phyloP scores from a whole-genome alignment of 2,113 vertebrate species.

The Climacteris rufus region DNA sequence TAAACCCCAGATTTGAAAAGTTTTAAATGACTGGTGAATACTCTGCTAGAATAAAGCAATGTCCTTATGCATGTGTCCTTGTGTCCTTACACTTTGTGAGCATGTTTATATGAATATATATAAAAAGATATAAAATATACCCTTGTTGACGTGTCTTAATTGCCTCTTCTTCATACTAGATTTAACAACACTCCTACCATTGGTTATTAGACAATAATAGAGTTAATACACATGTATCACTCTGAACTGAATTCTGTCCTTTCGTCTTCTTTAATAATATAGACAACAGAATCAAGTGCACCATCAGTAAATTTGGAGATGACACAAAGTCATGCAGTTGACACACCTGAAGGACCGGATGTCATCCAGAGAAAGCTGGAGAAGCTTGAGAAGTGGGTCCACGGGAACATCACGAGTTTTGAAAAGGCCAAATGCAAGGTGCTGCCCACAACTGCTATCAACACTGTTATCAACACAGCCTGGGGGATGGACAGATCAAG shows the following conservation, averaged over 20 bases:
- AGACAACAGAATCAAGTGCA: not conserved
- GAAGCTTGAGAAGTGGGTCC: not conserved
- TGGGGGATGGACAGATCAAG: too few species aligned
- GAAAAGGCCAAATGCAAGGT: not conserved
- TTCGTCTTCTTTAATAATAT: not conserved
- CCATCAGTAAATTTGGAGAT: not conserved
- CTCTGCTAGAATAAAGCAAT: not conserved
- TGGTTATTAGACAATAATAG: not conserved
- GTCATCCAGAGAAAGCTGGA: not conserved
- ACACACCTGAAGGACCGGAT: not conserved
- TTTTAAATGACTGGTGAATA: not conserved
- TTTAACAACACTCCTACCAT: not conserved
- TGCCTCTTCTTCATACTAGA: not conserved
- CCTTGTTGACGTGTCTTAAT: not conserved
- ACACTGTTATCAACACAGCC: not conserved
- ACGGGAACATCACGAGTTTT: not conserved
- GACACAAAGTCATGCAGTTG: not conserved
- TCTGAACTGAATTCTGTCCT: not conserved
- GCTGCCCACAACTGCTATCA: not conserved
- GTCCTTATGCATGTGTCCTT: too few species aligned
- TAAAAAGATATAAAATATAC: not conserved
- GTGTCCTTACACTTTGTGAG: not conserved
- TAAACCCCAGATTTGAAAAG: not conserved
- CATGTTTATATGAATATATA: not conserved
- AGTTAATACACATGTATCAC: not conserved